phyloP scores from a whole-genome alignment of 2,797 vertebrate species.

The Phoeniculus purpureus region DNA sequence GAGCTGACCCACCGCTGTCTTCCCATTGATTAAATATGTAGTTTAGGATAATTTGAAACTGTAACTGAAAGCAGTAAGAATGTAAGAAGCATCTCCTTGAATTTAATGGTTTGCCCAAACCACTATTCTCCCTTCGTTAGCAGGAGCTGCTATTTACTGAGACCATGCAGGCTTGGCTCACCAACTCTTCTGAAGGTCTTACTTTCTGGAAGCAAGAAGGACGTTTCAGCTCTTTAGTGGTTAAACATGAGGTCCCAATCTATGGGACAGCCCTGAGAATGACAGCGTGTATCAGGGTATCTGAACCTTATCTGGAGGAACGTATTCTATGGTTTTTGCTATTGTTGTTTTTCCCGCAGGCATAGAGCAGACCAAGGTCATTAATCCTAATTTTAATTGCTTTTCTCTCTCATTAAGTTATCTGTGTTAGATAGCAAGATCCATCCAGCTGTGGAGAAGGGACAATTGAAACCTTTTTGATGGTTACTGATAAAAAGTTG shows the following conservation, averaged over 20 bases:
- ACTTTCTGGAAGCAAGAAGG: not conserved
- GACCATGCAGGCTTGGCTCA: not conserved
- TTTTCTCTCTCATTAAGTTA: constrained; percentile 54
- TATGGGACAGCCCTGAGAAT: too few relatives aligned
- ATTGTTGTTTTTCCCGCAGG: constrained; percentile 18
- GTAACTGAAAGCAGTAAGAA: not conserved
- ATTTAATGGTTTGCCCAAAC: not conserved
- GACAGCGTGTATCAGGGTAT: too few relatives aligned
- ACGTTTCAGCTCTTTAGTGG: not conserved
- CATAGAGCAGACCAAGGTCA: constrained; percentile 2
- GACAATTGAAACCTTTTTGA: constrained; percentile 32
- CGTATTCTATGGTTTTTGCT: not conserved
- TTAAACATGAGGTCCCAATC: not conserved
- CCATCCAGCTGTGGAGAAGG: constrained; percentile 13
- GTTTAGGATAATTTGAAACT: not conserved
- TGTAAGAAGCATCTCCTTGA: not conserved
- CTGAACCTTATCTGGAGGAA: not conserved
- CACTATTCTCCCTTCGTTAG: not conserved
- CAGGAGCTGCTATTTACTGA: not conserved
- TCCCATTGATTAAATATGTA: not conserved
- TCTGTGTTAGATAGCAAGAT: constrained; percentile 11
- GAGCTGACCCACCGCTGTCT: not conserved
- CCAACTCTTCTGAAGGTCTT: not conserved
- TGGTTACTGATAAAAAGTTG: not conserved
- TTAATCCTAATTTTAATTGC: constrained; percentile 61